A percentile compares a stretch with the other conserved stretches of the same genome.
Conservation (phyloP, 2,888 invertebrate species). For the Habrosyne pyritoides region DNA sequence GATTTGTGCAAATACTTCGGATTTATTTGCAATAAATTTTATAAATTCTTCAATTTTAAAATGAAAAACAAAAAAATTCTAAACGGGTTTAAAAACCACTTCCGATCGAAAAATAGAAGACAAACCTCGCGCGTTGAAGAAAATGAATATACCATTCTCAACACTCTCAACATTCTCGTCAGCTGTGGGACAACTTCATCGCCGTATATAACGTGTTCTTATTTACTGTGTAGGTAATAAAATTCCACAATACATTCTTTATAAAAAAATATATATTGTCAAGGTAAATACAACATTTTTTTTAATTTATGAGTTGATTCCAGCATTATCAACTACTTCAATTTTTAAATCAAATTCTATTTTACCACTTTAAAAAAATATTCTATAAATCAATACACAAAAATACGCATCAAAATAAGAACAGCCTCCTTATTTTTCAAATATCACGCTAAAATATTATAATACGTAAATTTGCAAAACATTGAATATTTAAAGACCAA, state of each 20-base stretch:
- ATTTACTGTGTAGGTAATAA: neutral
- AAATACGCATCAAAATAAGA: too few relatives aligned
- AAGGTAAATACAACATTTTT: too few relatives aligned
- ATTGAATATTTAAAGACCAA: slow-evolving; percentile 23
- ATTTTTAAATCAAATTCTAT: too few relatives aligned
- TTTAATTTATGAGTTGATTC: too few relatives aligned
- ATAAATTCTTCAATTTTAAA: neutral
- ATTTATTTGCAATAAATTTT: neutral
- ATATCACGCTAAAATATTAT: neutral
- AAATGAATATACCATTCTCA: neutral
- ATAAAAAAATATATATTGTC: neutral
- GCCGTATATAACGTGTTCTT: too few relatives aligned
- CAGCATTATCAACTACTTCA: too few relatives aligned
- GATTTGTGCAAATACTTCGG: neutral
- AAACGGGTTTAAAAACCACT: neutral
- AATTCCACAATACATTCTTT: neutral
- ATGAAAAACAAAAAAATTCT: neutral
- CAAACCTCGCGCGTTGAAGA: neutral
- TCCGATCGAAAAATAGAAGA: neutral
- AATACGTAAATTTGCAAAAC: slow-evolving; percentile 15
- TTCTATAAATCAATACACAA: too few relatives aligned
- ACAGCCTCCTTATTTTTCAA: too few relatives aligned
- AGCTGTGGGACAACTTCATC: neutral
- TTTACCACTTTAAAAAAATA: too few relatives aligned
- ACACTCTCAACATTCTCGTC: neutral